Evolutionary conservation across 2,113 vertebrate genomes (phyloP).

Genomic region (Thymallus thymallus): DNA sequence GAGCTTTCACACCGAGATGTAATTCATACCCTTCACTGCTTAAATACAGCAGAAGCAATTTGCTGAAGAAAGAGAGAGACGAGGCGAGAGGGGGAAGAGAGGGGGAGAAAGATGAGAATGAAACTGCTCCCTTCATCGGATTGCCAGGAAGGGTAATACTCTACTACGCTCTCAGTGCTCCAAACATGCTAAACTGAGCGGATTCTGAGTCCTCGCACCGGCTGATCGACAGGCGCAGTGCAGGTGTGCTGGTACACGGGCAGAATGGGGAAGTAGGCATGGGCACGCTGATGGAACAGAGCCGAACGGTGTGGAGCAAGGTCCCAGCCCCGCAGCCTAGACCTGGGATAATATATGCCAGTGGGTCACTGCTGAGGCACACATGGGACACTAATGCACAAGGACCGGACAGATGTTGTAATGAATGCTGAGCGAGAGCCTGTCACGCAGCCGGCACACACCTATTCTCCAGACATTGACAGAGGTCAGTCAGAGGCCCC

Average conservation of each 20-base stretch:
- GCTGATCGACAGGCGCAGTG: slow-evolving; percentile 67
- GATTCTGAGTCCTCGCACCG: too few relatives aligned
- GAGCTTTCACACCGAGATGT: slow-evolving; percentile 38
- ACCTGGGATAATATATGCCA: slow-evolving; percentile 54
- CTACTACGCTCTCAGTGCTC: too few relatives aligned
- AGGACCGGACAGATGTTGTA: slow-evolving; percentile 64
- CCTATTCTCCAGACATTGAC: slow-evolving; percentile 8
- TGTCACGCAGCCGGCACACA: slow-evolving; percentile 30
- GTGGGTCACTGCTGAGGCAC: slow-evolving; percentile 53
- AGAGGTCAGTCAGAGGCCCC: not conserved
- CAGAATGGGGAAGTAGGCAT: slow-evolving; percentile 30
- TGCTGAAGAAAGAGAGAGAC: slow-evolving; percentile 1
- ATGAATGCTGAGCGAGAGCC: slow-evolving; percentile 53
- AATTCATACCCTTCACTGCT: slow-evolving; percentile 41
- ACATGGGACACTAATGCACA: slow-evolving; percentile 64
- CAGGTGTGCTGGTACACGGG: slow-evolving; percentile 22
- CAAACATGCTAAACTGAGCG: too few relatives aligned
- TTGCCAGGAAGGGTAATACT: too few relatives aligned
- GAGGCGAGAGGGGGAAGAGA: slow-evolving; percentile 30
- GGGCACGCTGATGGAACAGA: slow-evolving; percentile 5
- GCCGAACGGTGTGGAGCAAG: slow-evolving; percentile 17
- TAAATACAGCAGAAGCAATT: slow-evolving; percentile 58
- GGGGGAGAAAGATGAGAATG: slow-evolving; percentile 35
- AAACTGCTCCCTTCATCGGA: not conserved
- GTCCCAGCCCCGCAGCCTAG: not conserved